A percentile compares a stretch with the other conserved stretches of the same genome.
Evolutionary conservation across 2,888 invertebrate species (phyloP).

Genomic region (Hipparchia sbordonii): DNA sequence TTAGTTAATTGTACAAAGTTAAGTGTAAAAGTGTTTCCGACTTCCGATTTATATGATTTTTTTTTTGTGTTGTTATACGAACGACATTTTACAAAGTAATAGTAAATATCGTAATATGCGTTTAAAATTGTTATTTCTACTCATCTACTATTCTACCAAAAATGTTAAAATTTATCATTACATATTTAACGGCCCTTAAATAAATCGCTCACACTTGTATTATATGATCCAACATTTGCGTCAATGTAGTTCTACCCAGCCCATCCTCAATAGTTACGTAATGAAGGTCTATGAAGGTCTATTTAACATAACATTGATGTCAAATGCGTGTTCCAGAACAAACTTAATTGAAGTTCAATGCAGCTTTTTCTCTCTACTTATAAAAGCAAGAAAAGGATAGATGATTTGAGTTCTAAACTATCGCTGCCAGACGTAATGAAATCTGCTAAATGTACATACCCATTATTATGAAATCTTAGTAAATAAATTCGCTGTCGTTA

Average conservation of each 20-base stretch:
- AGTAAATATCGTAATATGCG: too few species aligned
- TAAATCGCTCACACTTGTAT: too few species aligned
- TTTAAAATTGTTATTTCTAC: too few species aligned
- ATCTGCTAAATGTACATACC: too few species aligned
- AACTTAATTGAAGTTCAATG: not conserved
- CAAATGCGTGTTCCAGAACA: not conserved
- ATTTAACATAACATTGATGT: not conserved
- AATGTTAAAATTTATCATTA: too few species aligned
- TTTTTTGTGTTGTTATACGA: constrained; percentile 31
- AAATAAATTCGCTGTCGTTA: not conserved
- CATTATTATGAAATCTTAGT: not conserved
- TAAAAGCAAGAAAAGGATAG: too few species aligned
- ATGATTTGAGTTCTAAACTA: not conserved
- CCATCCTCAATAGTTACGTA: not conserved
- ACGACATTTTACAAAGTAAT: not conserved
- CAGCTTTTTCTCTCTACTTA: not conserved
- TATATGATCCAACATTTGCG: not conserved
- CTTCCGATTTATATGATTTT: constrained; percentile 18
- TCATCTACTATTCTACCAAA: too few species aligned
- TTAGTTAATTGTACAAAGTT: not conserved
- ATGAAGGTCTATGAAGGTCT: not conserved
- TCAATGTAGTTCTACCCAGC: constrained; percentile 1
- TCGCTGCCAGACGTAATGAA: not conserved
- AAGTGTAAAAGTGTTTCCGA: constrained; percentile 24
- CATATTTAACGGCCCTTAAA: too few species aligned